These are phyloP conservation scores for Prosapia bicincta DNA, from an alignment of 2,888 invertebrate species.

Conservation along the genomic window DNA sequence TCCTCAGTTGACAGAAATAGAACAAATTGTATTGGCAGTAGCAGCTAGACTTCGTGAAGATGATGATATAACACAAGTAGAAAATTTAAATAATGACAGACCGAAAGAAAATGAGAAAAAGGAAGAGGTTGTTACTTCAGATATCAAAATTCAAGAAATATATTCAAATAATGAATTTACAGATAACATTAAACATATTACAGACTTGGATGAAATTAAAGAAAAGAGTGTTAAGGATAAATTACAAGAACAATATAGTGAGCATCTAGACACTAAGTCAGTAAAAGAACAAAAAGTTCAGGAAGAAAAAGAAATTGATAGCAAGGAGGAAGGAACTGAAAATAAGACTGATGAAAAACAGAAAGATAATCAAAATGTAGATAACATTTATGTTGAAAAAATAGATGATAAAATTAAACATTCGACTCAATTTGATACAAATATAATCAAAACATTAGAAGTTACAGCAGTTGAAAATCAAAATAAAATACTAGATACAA, in stretches of 20 bases:
- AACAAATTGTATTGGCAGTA: background rate
- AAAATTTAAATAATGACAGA: background rate
- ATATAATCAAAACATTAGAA: background rate
- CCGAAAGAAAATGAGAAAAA: too few relatives aligned
- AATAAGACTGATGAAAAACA: background rate
- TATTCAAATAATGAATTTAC: too few relatives aligned
- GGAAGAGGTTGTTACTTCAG: too few relatives aligned
- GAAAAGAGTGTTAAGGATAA: background rate
- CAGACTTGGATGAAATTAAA: background rate
- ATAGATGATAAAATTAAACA: background rate
- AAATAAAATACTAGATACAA: background rate
- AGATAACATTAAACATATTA: too few relatives aligned
- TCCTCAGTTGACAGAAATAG: background rate
- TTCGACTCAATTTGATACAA: background rate
- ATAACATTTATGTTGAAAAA: background rate
- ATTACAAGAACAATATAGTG: background rate
- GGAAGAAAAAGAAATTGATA: conserved; percentile 20
- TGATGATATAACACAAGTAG: background rate
- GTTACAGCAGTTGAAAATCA: background rate
- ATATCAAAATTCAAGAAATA: too few relatives aligned
- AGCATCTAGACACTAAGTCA: background rate
- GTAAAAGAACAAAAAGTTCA: conserved; percentile 13
- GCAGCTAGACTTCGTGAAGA: background rate
- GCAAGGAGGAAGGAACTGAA: conserved; percentile 4
- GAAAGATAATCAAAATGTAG: background rate